Evolutionary conservation across 2,888 invertebrate species (phyloP).

Genomic region (Xylophagus ater): DNA sequence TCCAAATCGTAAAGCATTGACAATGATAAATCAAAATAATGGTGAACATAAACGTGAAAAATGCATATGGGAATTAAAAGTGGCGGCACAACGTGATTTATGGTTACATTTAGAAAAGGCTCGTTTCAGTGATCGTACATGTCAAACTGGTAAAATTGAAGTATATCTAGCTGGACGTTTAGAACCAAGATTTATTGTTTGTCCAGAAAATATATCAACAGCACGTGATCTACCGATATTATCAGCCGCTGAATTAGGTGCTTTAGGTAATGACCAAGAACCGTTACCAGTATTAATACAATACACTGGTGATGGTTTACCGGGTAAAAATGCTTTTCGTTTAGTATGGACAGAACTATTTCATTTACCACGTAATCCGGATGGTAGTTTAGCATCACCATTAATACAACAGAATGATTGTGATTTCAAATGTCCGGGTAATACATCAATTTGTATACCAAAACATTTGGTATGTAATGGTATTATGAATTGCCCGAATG

Average conservation of each 20-base stretch:
- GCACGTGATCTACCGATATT: constrained; percentile 70
- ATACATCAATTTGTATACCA: constrained; percentile 72
- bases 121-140: constrained; percentile 71
- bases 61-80: constrained; percentile 72
- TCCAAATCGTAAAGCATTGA: constrained; percentile 70
- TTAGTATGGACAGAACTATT: constrained; percentile 84
- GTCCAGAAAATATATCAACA: constrained; percentile 75
- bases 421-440: constrained; percentile 80
- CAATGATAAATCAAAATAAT: constrained; percentile 40
- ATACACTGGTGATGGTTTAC: constrained; percentile 64
- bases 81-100: constrained; percentile 72
- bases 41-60: constrained; percentile 58
- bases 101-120: constrained; percentile 82
- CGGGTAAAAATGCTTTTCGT: constrained; percentile 75
- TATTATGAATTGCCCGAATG: constrained; percentile 73
- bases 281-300: constrained; percentile 57
- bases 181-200: constrained; percentile 68
- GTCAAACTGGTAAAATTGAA: constrained; percentile 77
- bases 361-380: constrained; percentile 72
- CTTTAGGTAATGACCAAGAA: constrained; percentile 47
- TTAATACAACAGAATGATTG: constrained; percentile 63
- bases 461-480: constrained; percentile 77
- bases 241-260: constrained; percentile 63
- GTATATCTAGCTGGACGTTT: constrained; percentile 61
- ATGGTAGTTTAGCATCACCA: constrained; percentile 68